Percentiles rank a stretch among this genome's conserved stretches.
Conservation (phyloP, 1,140 invertebrate genomes). For the Aethina tumida region DNA sequence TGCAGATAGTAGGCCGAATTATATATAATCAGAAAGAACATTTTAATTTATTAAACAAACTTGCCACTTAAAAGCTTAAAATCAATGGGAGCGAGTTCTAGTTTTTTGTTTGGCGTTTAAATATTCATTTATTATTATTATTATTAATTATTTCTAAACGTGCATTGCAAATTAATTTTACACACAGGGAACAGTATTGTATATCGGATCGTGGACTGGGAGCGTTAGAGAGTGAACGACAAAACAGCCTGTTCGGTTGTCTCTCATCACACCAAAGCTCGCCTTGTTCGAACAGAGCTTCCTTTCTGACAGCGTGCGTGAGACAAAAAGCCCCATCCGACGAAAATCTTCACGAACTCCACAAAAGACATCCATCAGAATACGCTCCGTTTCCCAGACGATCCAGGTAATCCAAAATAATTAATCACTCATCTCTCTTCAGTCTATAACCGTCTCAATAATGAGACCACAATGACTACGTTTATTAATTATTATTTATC, state of each 20-base stretch:
- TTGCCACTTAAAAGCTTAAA: no score
- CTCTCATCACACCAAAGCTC: conserved; percentile 63
- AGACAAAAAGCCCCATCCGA: conserved; percentile 70
- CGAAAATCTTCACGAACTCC: conserved; percentile 65
- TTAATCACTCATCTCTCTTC: not conserved
- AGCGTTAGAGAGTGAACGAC: conserved; percentile 65
- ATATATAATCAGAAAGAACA: no score
- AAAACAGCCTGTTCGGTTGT: conserved; percentile 57
- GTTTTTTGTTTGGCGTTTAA: no score
- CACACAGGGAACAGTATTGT: conserved; percentile 87
- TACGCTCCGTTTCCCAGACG: conserved; percentile 55
- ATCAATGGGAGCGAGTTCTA: no score
- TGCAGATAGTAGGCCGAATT: no score
- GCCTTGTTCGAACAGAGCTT: conserved; percentile 45
- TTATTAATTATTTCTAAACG: no score
- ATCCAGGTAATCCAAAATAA: conserved; percentile 24
- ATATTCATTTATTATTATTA: no score
- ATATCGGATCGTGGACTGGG: conserved; percentile 82
- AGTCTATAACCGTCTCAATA: not conserved
- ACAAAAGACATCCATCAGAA: conserved; percentile 38
- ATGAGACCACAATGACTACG: not conserved
- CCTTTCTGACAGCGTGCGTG: conserved; percentile 76
- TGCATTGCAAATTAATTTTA: no score
- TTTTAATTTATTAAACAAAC: no score
- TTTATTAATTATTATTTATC: not conserved